Percentiles rank a stretch among this genome's conserved stretches.
These are phyloP conservation scores for Chaetophractus vellerosus DNA, from an alignment of 2,797 vertebrate species.

Conservation along the genomic window DNA sequence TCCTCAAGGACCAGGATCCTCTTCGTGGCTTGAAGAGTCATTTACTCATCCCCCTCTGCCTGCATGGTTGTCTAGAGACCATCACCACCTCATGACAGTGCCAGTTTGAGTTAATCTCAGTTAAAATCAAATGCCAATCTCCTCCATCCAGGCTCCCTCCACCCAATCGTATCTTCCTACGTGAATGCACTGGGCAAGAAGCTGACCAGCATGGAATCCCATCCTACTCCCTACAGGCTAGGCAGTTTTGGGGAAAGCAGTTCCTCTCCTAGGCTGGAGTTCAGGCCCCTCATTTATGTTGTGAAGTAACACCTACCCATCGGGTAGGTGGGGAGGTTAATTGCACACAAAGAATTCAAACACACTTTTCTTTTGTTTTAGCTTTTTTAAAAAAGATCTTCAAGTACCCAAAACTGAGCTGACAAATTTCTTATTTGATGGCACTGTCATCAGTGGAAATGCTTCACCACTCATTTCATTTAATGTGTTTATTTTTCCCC, in stretches of 20 bases:
- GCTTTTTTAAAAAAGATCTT: background rate
- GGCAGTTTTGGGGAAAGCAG: background rate
- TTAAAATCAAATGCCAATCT: background rate
- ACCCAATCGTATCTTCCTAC: no score
- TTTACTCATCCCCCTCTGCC: background rate
- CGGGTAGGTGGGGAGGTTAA: background rate
- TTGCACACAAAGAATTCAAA: background rate
- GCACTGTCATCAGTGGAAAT: background rate
- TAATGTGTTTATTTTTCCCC: background rate
- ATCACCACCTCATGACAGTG: no score
- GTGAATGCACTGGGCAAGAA: background rate
- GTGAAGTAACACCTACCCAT: background rate
- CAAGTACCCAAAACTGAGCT: background rate
- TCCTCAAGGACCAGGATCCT: background rate
- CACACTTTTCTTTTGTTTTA: background rate
- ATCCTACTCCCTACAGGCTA: background rate
- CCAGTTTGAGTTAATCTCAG: background rate
- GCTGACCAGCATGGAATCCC: background rate
- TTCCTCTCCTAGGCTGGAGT: background rate
- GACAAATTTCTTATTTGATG: background rate
- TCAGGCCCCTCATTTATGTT: background rate
- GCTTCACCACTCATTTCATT: background rate
- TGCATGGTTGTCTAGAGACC: background rate
- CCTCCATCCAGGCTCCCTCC: background rate
- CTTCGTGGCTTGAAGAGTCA: background rate